A percentile compares a stretch with the other conserved stretches of the same genome.
Evolutionary conservation across 2,113 vertebrate species (phyloP).

Genomic region (Triplophysa tibetana): DNA sequence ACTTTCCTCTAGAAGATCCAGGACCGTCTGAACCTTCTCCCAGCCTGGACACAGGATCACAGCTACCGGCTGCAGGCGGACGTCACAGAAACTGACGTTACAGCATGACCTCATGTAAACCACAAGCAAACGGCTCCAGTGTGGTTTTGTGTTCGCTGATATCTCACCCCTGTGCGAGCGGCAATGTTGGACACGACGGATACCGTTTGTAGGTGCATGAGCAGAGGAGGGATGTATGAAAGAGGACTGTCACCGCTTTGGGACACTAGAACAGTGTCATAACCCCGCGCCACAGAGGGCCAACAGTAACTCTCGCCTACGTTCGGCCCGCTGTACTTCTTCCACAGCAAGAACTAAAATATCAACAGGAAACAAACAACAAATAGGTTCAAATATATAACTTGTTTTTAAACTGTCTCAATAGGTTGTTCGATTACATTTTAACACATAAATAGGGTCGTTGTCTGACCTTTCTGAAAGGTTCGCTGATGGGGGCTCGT

Average conservation of each 20-base stretch:
- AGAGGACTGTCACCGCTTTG: conserved; percentile 75
- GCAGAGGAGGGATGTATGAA: conserved; percentile 82
- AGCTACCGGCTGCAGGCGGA: conserved; percentile 77
- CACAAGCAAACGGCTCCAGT: too few species aligned
- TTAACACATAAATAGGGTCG: not conserved
- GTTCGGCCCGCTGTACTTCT: conserved; percentile 64
- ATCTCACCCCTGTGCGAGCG: conserved; percentile 77
- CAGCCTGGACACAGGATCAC: conserved; percentile 87
- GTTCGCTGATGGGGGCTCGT: conserved; percentile 71
- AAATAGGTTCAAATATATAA: not conserved
- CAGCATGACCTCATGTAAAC: too few species aligned
- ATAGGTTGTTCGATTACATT: too few species aligned
- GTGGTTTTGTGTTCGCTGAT: too few species aligned
- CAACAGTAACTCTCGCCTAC: conserved; percentile 81
- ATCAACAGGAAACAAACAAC: not conserved
- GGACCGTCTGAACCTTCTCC: conserved; percentile 84
- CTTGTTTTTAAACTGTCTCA: too few species aligned
- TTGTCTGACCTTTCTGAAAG: conserved; percentile 77
- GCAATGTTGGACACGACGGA: conserved; percentile 56
- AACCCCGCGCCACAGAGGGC: conserved; percentile 82
- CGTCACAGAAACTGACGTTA: too few species aligned
- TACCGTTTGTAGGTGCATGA: conserved; percentile 77
- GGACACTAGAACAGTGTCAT: conserved; percentile 79
- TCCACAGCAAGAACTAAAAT: conserved; percentile 74
- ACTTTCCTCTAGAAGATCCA: conserved; percentile 74